A percentile compares a stretch with the other conserved stretches of the same genome.
These are phyloP conservation scores for Syngnathus acus DNA, from an alignment of 2,797 vertebrate species.

Conservation along the genomic window DNA sequence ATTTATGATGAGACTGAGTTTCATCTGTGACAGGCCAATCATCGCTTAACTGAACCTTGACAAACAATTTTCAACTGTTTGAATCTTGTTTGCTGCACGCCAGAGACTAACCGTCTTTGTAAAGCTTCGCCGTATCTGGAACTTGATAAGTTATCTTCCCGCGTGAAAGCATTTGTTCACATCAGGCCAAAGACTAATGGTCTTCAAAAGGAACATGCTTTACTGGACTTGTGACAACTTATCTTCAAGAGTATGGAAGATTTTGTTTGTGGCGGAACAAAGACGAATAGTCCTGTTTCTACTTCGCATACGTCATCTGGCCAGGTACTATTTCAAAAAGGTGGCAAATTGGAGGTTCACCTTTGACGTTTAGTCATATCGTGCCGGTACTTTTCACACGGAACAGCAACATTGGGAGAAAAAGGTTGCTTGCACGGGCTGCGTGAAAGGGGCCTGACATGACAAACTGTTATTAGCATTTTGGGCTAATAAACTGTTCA, in stretches of 20 bases:
- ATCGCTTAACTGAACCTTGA: not conserved
- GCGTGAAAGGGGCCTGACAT: not conserved
- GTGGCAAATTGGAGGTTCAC: no score
- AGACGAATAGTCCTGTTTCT: no score
- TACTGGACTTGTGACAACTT: not conserved
- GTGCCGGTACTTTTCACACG: not conserved
- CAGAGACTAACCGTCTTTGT: not conserved
- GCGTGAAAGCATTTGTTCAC: not conserved
- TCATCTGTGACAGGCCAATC: not conserved
- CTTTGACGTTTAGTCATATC: no score
- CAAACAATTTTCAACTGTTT: not conserved
- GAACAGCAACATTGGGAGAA: not conserved
- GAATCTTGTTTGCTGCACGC: not conserved
- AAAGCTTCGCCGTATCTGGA: not conserved
- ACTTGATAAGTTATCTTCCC: not conserved
- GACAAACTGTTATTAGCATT: not conserved
- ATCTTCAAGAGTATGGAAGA: not conserved
- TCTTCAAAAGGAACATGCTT: not conserved
- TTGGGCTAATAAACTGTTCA: no score
- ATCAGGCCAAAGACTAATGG: not conserved
- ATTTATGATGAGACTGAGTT: not conserved
- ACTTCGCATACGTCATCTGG: no score
- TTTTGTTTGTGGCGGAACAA: not conserved
- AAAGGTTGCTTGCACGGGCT: no score
- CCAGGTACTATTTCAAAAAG: no score